Percentiles rank a stretch among this genome's conserved stretches.
phyloP scores from a whole-genome alignment of 2,113 vertebrate genomes.

The Benitochromis conjunctus region DNA sequence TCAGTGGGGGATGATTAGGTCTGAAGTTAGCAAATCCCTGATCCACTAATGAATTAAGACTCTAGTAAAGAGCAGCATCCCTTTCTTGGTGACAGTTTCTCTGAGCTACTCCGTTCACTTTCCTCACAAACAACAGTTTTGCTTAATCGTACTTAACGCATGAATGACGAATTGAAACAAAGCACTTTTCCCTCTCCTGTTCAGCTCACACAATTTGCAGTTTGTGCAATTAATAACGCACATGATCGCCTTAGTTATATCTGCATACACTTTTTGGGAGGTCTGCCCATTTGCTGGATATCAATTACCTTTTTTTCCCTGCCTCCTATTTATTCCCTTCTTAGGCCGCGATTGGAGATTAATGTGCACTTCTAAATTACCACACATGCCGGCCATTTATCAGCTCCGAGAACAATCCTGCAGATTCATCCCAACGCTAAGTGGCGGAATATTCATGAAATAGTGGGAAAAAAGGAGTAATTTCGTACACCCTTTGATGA shows the following conservation, averaged over 20 bases:
- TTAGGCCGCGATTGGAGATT: constrained; percentile 65
- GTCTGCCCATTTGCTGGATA: constrained; percentile 60
- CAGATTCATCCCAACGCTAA: constrained; percentile 69
- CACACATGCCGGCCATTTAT: constrained; percentile 70
- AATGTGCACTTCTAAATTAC: constrained; percentile 73
- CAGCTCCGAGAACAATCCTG: constrained; percentile 70
- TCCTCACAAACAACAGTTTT: constrained; percentile 31
- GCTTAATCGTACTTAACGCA: constrained; percentile 42
- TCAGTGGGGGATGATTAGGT: constrained; percentile 56
- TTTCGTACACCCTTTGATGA: constrained; percentile 63
- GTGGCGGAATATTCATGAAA: constrained; percentile 76
- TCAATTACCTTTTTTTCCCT: constrained; percentile 64
- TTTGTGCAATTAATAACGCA: constrained; percentile 62
- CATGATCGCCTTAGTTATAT: constrained; percentile 53
- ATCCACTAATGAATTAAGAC: constrained; percentile 69
- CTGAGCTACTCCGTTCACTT: constrained; percentile 32
- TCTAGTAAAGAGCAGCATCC: constrained; percentile 34
- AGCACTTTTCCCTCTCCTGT: constrained; percentile 34
- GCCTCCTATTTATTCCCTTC: constrained; percentile 53
- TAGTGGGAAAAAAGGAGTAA: constrained; percentile 36
- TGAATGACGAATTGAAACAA: constrained; percentile 53
- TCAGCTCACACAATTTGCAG: constrained; percentile 13
- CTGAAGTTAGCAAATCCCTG: constrained; percentile 63
- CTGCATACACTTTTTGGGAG: constrained; percentile 39
- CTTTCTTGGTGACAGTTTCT: constrained; percentile 46